Percentiles rank a stretch among this genome's conserved stretches.
Conservation (phyloP, 2,888 invertebrate genomes). For the Luffia ferchaultella region DNA sequence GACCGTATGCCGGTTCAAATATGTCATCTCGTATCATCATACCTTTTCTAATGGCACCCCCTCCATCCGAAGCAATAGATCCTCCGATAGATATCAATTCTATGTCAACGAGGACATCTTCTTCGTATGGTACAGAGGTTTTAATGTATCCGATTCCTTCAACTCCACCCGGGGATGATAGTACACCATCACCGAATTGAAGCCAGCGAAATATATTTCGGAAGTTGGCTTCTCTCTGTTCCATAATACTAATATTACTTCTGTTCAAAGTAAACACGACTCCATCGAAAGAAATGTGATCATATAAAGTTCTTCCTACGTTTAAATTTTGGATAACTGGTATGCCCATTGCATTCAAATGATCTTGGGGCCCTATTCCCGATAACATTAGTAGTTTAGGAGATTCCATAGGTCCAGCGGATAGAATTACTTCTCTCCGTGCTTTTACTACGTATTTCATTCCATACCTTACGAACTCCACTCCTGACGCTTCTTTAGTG, state of each 20-base stretch:
- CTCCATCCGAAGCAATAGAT: constrained; percentile 57
- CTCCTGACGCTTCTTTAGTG: constrained; percentile 65
- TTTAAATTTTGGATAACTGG: constrained; percentile 61
- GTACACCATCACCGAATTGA: constrained; percentile 29
- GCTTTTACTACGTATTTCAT: constrained; percentile 47
- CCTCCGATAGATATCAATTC: constrained; percentile 61
- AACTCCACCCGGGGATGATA: constrained; percentile 60
- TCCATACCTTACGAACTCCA: constrained; percentile 61
- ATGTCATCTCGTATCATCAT: constrained; percentile 51
- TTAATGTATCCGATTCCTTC: constrained; percentile 63
- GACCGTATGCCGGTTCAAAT: constrained; percentile 47
- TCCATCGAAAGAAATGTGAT: constrained; percentile 45
- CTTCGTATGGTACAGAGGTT: constrained; percentile 41
- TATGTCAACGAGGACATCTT: constrained; percentile 57
- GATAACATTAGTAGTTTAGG: constrained; percentile 85
- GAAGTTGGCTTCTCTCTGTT: constrained; percentile 12
- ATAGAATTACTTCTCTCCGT: constrained; percentile 75
- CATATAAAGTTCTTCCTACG: constrained; percentile 64
- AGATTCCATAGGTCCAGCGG: constrained; percentile 80
- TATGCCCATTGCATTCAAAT: constrained; percentile 45
- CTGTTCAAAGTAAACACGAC: constrained; percentile 22
- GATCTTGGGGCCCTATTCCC: constrained; percentile 55
- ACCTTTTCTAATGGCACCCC: constrained; percentile 33
- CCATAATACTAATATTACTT: constrained; percentile 16
- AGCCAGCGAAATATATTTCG: constrained; percentile 15